Evolutionary conservation across 2,113 vertebrate genomes (phyloP), one percentile per base, ranked within the genome.

Genomic region (Corythornis vintsioides): DNA sequence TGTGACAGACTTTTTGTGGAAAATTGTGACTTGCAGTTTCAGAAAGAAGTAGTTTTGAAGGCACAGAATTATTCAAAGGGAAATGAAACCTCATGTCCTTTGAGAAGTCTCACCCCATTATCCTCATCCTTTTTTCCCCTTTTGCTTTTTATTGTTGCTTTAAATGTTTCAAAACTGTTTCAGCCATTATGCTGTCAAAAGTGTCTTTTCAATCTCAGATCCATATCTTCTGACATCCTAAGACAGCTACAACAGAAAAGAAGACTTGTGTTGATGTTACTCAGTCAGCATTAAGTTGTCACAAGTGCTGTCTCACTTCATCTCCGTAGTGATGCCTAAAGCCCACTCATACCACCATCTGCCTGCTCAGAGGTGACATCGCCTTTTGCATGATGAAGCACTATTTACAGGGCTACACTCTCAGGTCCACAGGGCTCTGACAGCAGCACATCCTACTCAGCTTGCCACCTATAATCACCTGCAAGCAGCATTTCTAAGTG

Each of bases 121-220:
- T 88, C 70, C 77, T 78, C 79, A 91, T 83, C 79, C 56, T 33
- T 87, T 72, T 76, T 33, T 78, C 81, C 73, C 71, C 33, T 95
- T 89, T 85, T 71, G 59, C 76, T 11, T 86, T 93, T 76, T 91
- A 89, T 84, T 94, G 81, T 92, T 91, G 89, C 88, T 89, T 93
- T 92, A 84, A 95, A 96, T 97, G 93, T 96, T 97, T 96, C 96
- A 96, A 96, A 97, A 96, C 96, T 96, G 66, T 96, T 97, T 94
- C 81, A 94, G 79, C 91, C 91, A 95, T 96, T 83, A 95, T 55
- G 67, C 74, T 94, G 75, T 97, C 95, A 91, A 81, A 92, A 95
- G 77, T 89, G 90, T 90, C 79, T 97, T 89, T 92, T 95, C 94
- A 91, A 75, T 89, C 79, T 89, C 57, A 59, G 89, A 96, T 60